These are phyloP conservation scores for Miichthys miiuy DNA, from an alignment of 2,797 vertebrate species.

Conservation along the genomic window DNA sequence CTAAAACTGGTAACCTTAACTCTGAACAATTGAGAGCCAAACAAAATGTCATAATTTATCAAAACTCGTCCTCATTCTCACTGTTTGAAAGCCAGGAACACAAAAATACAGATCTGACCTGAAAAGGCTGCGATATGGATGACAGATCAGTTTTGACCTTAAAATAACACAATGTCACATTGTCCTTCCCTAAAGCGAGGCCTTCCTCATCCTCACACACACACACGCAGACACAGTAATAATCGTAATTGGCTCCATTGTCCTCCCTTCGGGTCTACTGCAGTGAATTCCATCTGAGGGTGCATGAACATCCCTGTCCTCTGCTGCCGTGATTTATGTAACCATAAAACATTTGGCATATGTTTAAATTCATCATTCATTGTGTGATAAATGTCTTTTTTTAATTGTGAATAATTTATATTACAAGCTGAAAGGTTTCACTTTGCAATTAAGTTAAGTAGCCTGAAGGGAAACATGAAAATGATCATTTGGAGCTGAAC, in stretches of 20 bases:
- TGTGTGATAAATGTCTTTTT: constrained; percentile 11
- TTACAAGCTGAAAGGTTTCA: neutral
- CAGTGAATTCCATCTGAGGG: neutral
- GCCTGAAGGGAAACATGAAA: neutral
- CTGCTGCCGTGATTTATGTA: constrained; percentile 9
- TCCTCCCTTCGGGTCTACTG: neutral
- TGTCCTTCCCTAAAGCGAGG: constrained; percentile 28
- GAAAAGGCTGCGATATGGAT: constrained; percentile 6
- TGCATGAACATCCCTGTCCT: constrained; percentile 6
- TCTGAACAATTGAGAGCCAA: neutral
- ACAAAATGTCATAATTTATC: neutral
- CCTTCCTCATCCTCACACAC: neutral
- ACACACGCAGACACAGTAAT: neutral
- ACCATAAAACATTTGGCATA: constrained; percentile 8
- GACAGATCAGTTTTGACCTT: constrained; percentile 36
- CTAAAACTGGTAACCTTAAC: neutral
- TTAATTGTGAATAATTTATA: constrained; percentile 16
- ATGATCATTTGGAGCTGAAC: neutral
- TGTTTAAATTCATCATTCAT: neutral
- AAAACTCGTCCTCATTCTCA: neutral
- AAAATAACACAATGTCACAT: constrained; percentile 16
- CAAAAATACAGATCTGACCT: constrained; percentile 9
- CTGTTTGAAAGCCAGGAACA: neutral
- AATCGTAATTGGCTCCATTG: neutral
- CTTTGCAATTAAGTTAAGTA: constrained; percentile 7